Conservation (phyloP, 2,797 vertebrate genomes). For the Pygocentrus nattereri region DNA sequence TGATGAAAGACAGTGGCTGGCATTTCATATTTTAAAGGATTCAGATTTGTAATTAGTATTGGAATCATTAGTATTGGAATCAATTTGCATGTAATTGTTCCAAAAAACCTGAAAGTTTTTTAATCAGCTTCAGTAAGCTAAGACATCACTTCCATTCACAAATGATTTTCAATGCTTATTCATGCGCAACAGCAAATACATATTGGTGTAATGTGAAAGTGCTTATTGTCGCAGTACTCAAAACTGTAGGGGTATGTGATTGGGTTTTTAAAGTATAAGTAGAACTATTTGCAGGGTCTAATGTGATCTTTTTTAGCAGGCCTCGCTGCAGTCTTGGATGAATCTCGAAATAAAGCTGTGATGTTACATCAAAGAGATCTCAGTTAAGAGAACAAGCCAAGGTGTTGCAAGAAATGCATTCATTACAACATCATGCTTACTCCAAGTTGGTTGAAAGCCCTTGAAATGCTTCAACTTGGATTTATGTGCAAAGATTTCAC, state of each 20-base stretch:
- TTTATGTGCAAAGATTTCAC: constrained; percentile 26
- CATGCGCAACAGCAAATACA: background rate
- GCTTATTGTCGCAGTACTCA: background rate
- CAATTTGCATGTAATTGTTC: background rate
- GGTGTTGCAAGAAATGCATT: constrained; percentile 23
- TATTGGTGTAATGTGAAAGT: background rate
- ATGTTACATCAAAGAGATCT: constrained; percentile 5
- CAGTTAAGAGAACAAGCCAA: constrained; percentile 4
- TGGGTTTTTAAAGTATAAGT: background rate
- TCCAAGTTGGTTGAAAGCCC: constrained; percentile 4
- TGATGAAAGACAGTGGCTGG: background rate
- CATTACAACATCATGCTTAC: constrained; percentile 22
- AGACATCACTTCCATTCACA: background rate
- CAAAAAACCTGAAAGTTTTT: background rate
- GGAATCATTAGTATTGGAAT: background rate
- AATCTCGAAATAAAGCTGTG: constrained; percentile 16
- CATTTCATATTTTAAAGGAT: background rate
- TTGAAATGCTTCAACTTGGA: constrained; percentile 33
- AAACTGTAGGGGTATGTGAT: background rate
- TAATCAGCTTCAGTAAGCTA: background rate
- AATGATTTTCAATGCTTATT: background rate
- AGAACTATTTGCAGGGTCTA: background rate
- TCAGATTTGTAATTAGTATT: background rate
- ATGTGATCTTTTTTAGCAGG: background rate
- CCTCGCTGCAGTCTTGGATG: background rate